Base-by-base conservation (phyloP, 1,140 invertebrate species). In the Bombus turneri region DNA sequence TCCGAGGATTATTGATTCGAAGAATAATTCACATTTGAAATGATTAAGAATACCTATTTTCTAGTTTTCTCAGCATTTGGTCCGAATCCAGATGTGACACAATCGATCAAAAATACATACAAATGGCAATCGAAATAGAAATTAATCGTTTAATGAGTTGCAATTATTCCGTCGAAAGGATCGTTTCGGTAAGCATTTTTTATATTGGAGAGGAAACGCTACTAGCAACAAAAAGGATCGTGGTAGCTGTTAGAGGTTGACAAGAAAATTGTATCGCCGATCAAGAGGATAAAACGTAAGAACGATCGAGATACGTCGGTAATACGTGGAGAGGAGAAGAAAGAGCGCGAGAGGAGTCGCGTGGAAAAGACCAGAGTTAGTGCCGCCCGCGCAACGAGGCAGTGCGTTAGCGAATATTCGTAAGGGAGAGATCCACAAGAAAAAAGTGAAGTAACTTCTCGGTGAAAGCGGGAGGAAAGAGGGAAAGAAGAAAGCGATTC, bases 301-400 rank as follows among this genome's bases (percentile, higher is more conserved):
- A 93, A 92, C 91, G 86, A 81, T 88, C 86, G 91, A 91, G 88
- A 92, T 91, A 92, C 88, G 91, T 88, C 85, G 86, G 86, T 92
- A 89, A 88, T 69, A 86, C 74, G 78, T 25, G 78, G 85, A 88
- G 75, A 88, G 75, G 80, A 76, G 83, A 75, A 83, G 77, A 83
- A 66, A 87, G 86, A 89, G 81, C 75, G 84, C 66, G 66, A 88
- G 87, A 83, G 79, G 85, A 87, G 90, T 71, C 78, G 79, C 91
- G 93, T 91, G 94, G 90, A 93, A 92, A 94, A 94, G 92, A 89
- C 85, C 90, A 88, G 92, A 92, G 91, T 95, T 94, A 95, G 94
- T 94, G 93, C 93, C 94, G 91, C 92, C 94, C 94, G 94, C 93
- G 94, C 94, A 90, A 92, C 93, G 89, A 94, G 87, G 83, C 93